phyloP scores from a whole-genome alignment of 2,888 invertebrate species.

The Amblyjoppa fuscipennis region DNA sequence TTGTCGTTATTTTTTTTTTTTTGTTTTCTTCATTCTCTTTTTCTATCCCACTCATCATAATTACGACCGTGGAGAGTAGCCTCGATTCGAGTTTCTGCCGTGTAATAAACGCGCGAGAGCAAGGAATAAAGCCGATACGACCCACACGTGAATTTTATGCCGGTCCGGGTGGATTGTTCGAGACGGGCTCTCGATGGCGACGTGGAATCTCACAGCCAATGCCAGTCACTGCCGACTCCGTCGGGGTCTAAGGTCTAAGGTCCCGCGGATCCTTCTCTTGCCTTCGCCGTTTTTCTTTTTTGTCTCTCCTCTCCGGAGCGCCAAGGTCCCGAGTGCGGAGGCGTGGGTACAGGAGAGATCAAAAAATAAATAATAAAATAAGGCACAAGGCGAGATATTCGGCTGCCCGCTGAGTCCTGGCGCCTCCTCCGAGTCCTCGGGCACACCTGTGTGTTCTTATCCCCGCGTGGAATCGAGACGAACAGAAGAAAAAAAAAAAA shows the following conservation, averaged over 20 bases:
- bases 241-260: slow-evolving; percentile 39
- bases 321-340: slow-evolving; percentile 20
- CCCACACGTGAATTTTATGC: too few relatives aligned
- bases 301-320: slow-evolving; percentile 32
- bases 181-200: background rate
- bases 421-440: slow-evolving; percentile 71
- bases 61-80: background rate
- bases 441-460: slow-evolving; percentile 75
- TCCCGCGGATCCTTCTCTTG: slow-evolving; percentile 40
- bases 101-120: background rate
- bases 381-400: slow-evolving; percentile 62
- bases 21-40: background rate
- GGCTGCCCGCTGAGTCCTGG: slow-evolving; percentile 77
- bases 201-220: slow-evolving; percentile 5
- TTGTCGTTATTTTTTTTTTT: background rate
- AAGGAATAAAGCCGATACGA: background rate
- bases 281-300: slow-evolving; percentile 26
- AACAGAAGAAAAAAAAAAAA: slow-evolving; percentile 32
- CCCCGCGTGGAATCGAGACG: slow-evolving; percentile 36
- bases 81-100: background rate
- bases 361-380: slow-evolving; percentile 7
- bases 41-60: slow-evolving; percentile 16
- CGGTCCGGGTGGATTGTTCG: background rate
- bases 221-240: slow-evolving; percentile 9
- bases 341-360: slow-evolving; percentile 29